These are phyloP conservation scores for Platynereis dumerilii DNA, from an alignment of 2,888 invertebrate species.

Conservation along the genomic window DNA sequence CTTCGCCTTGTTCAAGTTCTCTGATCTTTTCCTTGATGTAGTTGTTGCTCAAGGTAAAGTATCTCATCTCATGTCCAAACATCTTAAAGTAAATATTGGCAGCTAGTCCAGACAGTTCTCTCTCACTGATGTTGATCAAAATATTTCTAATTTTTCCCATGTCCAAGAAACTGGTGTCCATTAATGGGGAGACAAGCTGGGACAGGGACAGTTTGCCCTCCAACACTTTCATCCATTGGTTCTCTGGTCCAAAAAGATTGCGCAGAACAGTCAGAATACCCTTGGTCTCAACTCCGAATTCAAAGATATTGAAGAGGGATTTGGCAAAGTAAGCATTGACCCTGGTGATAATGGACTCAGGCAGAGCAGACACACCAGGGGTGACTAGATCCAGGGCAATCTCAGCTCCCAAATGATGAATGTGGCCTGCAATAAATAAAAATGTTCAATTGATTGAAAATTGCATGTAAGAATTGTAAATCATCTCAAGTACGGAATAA, in stretches of 20 bases:
- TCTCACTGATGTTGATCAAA: too few species aligned
- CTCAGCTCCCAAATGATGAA: too few species aligned
- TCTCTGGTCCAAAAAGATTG: slow-evolving; percentile 7
- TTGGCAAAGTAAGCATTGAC: background rate
- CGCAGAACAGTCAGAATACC: background rate
- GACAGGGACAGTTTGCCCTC: background rate
- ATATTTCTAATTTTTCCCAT: too few species aligned
- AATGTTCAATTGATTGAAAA: too few species aligned
- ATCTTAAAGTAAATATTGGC: background rate
- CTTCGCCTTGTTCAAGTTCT: too few species aligned
- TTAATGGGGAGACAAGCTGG: background rate
- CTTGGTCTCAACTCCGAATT: background rate
- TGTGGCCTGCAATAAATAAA: too few species aligned
- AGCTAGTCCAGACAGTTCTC: background rate
- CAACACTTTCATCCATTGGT: background rate
- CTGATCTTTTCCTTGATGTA: background rate
- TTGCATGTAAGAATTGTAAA: too few species aligned
- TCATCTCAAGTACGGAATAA: too few species aligned
- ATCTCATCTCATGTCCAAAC: slow-evolving; percentile 1
- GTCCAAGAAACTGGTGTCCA: too few species aligned
- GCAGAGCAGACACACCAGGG: background rate
- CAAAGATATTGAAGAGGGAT: background rate
- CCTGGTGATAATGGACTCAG: slow-evolving; percentile 3
- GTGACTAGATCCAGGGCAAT: background rate
- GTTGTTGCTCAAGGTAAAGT: background rate